Evolutionary conservation across 2,888 invertebrate species (phyloP), one percentile per base, ranked within the genome.

Genomic region (Pandemis cinnamomeana): DNA sequence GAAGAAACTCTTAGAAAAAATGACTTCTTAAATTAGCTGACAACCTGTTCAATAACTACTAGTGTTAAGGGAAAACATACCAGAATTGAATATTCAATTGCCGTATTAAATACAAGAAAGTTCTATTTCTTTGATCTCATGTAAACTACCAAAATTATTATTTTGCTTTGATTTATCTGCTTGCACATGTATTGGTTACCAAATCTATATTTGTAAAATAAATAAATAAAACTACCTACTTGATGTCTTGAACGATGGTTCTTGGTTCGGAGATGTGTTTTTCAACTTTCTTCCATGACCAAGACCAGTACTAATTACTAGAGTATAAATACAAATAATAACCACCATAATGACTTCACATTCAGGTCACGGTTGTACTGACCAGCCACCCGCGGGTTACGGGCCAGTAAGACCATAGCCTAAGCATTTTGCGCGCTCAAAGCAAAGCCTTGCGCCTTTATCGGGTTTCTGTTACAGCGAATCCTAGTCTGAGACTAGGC

Each of bases 61-160:
- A 51, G n/a, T 0, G 5, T 55, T 58, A n/a, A 11, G 11, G 10
- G 10, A 10, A 58, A 27, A 27, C 58, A 11, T 20, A 58, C 10
- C 27, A 20, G 27, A 58, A 58, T 27, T 58, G 10, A 58, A 27
- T 27, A 27, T 58, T 58, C 58, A 27, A 27, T 58, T 58, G 27
- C 27, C 58, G 58, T 27, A 58, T 58, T 66, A 70, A 75, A 75
- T 77, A 72, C 77, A 79, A 76, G 67, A 71, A 78, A 68, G 20
- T 74, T 81, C 76, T 79, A 82, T 84, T 83, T 55, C 83, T 87
- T 84, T 89, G 91, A 91, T 91, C 90, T 92, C 91, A 88, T 87
- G 79, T 86, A 84, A 86, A 85, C 87, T 88, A 91, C 91, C 90
- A 90, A 92, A 90, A 80, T 85, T 86, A 81, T 85, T 77, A 84